Evolutionary conservation across 2,797 vertebrate species (phyloP).

Genomic region (Carduelis carduelis): DNA sequence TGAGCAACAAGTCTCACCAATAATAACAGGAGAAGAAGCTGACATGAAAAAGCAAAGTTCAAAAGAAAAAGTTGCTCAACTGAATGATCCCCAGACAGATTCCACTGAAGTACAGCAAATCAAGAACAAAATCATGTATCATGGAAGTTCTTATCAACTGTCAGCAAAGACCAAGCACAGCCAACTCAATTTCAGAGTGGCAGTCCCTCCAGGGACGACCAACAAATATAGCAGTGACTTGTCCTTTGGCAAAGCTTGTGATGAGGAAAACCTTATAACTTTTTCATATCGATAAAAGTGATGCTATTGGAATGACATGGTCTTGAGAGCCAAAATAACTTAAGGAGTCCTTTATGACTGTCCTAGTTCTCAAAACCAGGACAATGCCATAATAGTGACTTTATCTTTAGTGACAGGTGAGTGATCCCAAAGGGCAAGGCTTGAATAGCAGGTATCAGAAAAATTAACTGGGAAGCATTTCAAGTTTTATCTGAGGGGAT

Average conservation of each 20-base stretch:
- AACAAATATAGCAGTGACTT: neutral
- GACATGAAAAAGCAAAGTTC: neutral
- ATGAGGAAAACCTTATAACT: constrained; percentile 14
- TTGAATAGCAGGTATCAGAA: neutral
- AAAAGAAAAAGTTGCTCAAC: neutral
- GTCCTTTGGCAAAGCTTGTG: neutral
- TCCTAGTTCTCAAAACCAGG: neutral
- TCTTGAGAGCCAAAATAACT: neutral
- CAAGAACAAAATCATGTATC: constrained; percentile 33
- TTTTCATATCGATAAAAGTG: constrained; percentile 17
- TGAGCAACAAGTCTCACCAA: neutral
- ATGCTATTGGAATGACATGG: neutral
- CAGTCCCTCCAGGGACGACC: neutral
- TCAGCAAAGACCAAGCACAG: neutral
- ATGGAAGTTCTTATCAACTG: constrained; percentile 2
- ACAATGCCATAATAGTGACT: neutral
- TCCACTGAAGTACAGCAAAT: neutral
- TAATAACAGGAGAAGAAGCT: neutral
- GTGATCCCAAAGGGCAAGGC: neutral
- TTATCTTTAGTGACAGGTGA: neutral
- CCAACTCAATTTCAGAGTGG: constrained; percentile 14
- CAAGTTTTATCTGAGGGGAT: neutral
- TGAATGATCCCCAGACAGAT: neutral
- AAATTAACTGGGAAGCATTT: neutral
- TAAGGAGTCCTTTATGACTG: neutral